These are phyloP conservation scores for Trachelus tabidus DNA, from an alignment of 2,888 invertebrate genomes.

Conservation along the genomic window DNA sequence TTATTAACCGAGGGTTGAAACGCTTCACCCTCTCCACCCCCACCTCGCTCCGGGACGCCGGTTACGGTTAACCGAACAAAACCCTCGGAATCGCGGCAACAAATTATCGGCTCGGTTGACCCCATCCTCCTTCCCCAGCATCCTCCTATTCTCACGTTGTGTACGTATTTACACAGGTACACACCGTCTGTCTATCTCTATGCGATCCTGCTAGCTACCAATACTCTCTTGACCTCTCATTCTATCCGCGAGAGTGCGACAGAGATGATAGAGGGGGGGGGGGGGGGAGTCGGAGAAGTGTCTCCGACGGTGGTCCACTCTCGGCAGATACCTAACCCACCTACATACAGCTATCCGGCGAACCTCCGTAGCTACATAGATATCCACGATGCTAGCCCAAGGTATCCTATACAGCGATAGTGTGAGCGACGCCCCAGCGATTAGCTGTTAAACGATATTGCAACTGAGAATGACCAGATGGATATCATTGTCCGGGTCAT, in stretches of 20 bases:
- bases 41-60: slow-evolving; percentile 45
- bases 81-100: slow-evolving; percentile 49
- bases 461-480: slow-evolving; percentile 10
- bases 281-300: slow-evolving; percentile 1
- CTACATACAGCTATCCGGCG: not conserved
- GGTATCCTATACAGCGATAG: slow-evolving; percentile 17
- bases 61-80: slow-evolving; percentile 53
- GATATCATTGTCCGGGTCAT: not conserved
- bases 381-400: not conserved
- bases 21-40: slow-evolving; percentile 11
- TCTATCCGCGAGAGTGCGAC: not conserved
- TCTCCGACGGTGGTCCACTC: slow-evolving; percentile 12
- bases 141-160: not conserved
- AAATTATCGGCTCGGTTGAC: slow-evolving; percentile 52
- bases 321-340: not conserved
- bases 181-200: not conserved
- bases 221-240: not conserved
- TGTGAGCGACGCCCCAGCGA: slow-evolving; percentile 27
- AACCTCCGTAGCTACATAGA: not conserved
- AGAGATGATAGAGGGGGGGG: not conserved
- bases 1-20: slow-evolving; percentile 46
- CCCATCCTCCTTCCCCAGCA: slow-evolving; percentile 9
- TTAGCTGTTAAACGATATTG: slow-evolving; percentile 26
- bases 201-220: not conserved
- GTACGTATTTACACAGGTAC: not conserved